Evolutionary conservation across 2,888 invertebrate genomes (phyloP), one percentile per base, ranked within the genome.

Genomic region (Elmis aenea): DNA sequence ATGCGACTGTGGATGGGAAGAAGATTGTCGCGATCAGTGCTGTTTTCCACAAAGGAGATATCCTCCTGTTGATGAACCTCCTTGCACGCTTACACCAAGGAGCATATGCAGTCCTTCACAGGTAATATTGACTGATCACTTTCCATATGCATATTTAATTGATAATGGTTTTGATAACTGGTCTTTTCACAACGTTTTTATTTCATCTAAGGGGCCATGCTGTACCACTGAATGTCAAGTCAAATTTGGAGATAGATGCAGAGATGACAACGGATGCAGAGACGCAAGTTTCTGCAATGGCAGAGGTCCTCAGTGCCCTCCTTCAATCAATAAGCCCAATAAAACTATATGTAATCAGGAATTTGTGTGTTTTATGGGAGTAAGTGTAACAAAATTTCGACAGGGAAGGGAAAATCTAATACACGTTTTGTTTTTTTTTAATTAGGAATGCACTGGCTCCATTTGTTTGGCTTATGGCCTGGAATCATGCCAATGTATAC

Each of bases 1-100:
- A 67, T 99, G 99, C 67, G 99, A 99, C 70, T 99, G 97, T 67
- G 99, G 99, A 36, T 95, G 92, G 92, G 91, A 91, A 57, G 90
- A 93, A 57, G 95, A 96, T 64, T 97, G 97, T 67, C 81, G 84
- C 36, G 94, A 93, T 66, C 77, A 80, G 26, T 97, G 97, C 66
- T 99, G 97, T 66, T 86, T 85, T 54, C 93, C 94, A 18, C 91
- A 92, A 73, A 78, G 86, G 26, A 79, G 85, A 21, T 81, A 87
- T 52, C 83, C 88, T 3, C 81, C 84, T 29, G 59, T 74, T 5
- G 79, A 79, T 44, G 88, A 91, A 67, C 82, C 82, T 31, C 92
- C 92, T 0, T 95, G 95, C 68, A 85, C 83, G 29, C 77, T 93
- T 42, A 86, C 88, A 3, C 87, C 91, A 6, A 77, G 77, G 54